Conservation (phyloP, 2,797 vertebrate species). For the Leuciscus waleckii region DNA sequence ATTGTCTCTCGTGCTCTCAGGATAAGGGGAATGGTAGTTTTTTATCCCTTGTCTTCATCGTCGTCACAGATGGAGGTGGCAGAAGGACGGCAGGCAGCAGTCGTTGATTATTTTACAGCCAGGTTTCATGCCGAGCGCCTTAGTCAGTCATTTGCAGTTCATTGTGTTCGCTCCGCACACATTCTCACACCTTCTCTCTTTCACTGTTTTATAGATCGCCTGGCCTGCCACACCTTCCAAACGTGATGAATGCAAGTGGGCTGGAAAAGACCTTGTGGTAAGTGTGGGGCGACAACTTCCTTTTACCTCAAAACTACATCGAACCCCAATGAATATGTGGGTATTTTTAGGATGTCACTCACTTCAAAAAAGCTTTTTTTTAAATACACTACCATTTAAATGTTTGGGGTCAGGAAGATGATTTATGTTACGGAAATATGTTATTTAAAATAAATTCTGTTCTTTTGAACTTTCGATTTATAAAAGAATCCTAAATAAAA, state of each 20-base stretch:
- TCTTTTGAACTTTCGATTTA: not conserved
- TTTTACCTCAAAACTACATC: not conserved
- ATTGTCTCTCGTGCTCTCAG: conserved; percentile 4
- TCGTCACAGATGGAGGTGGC: conserved; percentile 62
- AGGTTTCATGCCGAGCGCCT: conserved; percentile 50
- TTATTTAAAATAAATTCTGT: not conserved
- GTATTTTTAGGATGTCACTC: not conserved
- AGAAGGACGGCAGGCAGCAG: conserved; percentile 64
- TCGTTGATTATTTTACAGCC: conserved; percentile 68
- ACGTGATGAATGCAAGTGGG: conserved; percentile 98
- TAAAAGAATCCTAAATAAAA: not conserved
- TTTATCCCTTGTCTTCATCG: conserved; percentile 66
- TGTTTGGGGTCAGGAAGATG: not conserved
- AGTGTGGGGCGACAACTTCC: conserved; percentile 66
- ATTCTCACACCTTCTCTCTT: conserved; percentile 55
- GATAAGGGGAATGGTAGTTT: conserved; percentile 39
- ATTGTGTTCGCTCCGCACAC: conserved; percentile 49
- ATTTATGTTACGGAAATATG: not conserved
- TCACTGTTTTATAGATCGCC: conserved; percentile 82
- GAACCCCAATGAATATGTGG: not conserved
- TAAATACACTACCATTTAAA: not conserved
- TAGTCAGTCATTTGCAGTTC: conserved; percentile 58
- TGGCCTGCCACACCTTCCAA: conserved; percentile 96
- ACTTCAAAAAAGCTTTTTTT: too few species aligned
- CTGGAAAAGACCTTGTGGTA: conserved; percentile 95